phyloP scores from a whole-genome alignment of 2,113 vertebrate species.

The Sterrhoptilus dennistouni region DNA sequence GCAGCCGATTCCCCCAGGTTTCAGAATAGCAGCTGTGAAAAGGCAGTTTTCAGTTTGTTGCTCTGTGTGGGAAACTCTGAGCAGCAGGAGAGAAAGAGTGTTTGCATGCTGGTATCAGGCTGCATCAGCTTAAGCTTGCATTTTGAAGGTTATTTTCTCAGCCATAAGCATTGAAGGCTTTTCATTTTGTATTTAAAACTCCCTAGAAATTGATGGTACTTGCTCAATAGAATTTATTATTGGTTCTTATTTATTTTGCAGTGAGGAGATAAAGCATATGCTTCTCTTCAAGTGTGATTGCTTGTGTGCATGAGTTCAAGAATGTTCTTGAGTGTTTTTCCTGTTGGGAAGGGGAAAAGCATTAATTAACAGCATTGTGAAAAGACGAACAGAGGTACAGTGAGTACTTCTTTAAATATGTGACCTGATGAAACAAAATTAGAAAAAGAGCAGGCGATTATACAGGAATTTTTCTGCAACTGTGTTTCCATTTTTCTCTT shows the following conservation, averaged over 20 bases:
- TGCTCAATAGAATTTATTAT: constrained; percentile 3
- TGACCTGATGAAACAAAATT: neutral
- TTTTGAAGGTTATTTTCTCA: constrained; percentile 36
- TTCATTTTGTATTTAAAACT: constrained; percentile 1
- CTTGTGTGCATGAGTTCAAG: neutral
- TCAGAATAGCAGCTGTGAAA: constrained; percentile 52
- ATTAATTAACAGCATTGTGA: constrained; percentile 5
- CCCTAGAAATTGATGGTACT: constrained; percentile 3
- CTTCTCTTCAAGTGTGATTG: neutral
- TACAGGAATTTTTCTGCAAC: neutral
- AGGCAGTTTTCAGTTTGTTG: constrained; percentile 44
- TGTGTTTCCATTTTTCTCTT: neutral
- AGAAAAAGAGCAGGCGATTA: neutral
- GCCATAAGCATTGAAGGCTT: neutral
- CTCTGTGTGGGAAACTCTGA: constrained; percentile 41
- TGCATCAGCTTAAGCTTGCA: neutral
- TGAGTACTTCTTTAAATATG: neutral
- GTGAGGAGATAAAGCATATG: neutral
- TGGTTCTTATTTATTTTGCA: constrained; percentile 35
- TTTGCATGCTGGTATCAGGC: constrained; percentile 8
- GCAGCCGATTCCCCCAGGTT: constrained; percentile 38
- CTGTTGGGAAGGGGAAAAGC: constrained; percentile 4
- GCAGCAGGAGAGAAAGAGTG: constrained; percentile 9
- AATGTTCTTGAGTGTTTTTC: constrained; percentile 29
- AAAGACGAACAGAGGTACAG: neutral